Conservation (phyloP, 2,797 vertebrate species). For the Falco peregrinus region DNA sequence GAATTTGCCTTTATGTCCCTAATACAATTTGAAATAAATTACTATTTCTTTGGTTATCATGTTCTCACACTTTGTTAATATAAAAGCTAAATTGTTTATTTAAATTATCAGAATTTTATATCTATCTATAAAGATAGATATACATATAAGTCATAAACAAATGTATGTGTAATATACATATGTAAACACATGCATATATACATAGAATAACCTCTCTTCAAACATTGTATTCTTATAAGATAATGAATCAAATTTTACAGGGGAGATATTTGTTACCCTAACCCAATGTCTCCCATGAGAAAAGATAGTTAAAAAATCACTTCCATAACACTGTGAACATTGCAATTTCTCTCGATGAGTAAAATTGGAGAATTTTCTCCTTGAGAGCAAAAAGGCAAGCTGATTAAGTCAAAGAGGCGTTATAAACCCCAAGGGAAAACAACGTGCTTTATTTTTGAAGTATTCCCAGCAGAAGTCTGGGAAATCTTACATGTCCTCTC, state of each 20-base stretch:
- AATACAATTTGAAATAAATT: constrained; percentile 7
- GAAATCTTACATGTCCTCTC: constrained; percentile 68
- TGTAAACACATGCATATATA: background rate
- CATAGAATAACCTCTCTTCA: background rate
- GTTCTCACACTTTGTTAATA: background rate
- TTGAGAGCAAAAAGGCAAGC: constrained; percentile 70
- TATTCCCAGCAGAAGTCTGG: constrained; percentile 73
- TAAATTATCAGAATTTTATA: background rate
- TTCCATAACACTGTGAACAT: background rate
- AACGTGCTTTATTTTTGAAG: constrained; percentile 71
- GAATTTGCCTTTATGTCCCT: background rate
- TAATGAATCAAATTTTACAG: constrained; percentile 12
- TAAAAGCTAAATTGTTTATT: background rate
- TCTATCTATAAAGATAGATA: background rate
- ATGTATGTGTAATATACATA: background rate
- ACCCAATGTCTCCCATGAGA: constrained; percentile 22
- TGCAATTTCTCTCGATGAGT: constrained; percentile 43
- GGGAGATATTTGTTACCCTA: constrained; percentile 32
- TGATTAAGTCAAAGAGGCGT: constrained; percentile 77
- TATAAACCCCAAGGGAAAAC: constrained; percentile 70
- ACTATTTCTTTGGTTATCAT: background rate
- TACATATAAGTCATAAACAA: background rate
- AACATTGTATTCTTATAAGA: constrained; percentile 10
- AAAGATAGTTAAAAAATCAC: constrained; percentile 59
- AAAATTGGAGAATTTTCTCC: constrained; percentile 71